Base-by-base conservation (phyloP, 2,113 vertebrate genomes). In the Panthera leo region DNA sequence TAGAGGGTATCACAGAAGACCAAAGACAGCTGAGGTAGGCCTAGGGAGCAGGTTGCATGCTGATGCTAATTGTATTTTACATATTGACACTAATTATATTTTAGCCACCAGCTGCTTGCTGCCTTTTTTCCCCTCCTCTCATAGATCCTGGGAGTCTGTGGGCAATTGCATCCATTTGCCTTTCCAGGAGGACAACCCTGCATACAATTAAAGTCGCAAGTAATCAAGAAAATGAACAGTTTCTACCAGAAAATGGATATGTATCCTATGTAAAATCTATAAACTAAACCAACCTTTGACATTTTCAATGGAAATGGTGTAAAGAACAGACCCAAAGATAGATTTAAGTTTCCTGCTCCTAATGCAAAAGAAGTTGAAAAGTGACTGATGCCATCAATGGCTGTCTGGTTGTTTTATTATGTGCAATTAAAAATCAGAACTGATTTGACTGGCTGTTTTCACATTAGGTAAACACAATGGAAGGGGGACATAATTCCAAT, bases 401-500 rank as follows among this genome's bases (percentile, higher is more conserved):
- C 19, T 96, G 55, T 63, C 58, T 90, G 25, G 21, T 48, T 75
- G 10, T 88, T 94, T 97, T 48, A 95, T 91, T 88, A 82, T 15
- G 48, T 94, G 55, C 76, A 97, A 83, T 96, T 97, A 94, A 96
- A 96, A 95, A 65, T 87, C 85, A 96, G 39, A 94, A 95, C 11
- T 92, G 80, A 97, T 82, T 73, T 91, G 93, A 96, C 45, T 89
- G 94, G 61, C 65, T 87, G 45, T 93, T 97, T 95, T 92, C 80
- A 85, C 85, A 58, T 88, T 96, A 42, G 85, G 39, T 78, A 96
- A 97, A 97, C 76, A 91, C 61, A 96, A 85, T 2, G 61, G 80
- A 96, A 97, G 87, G 90, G 90, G 96, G 95, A 97, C 93, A 85
- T 94, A 92, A 94, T 96, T 92, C n/a, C 71, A 95, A 97, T 85